Conservation (phyloP, 2,113 vertebrate genomes). For the Hystrix cristata region DNA sequence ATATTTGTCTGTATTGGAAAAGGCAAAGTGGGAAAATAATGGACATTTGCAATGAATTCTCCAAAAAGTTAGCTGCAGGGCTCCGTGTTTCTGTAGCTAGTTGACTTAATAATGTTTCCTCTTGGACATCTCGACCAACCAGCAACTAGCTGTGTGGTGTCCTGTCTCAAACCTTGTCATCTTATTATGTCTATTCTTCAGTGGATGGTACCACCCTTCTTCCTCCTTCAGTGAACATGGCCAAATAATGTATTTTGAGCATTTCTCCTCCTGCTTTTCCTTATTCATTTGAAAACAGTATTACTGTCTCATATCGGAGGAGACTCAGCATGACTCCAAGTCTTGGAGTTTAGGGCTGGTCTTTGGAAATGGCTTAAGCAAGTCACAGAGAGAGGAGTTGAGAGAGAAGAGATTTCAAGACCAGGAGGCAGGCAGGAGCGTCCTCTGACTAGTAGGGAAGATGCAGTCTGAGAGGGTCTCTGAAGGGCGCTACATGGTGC, state of each 20-base stretch:
- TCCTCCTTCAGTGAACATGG: background rate
- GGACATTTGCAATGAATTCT: background rate
- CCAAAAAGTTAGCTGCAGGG: background rate
- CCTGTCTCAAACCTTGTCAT: background rate
- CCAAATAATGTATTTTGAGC: background rate
- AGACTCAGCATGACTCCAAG: background rate
- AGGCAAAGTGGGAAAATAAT: conserved; percentile 18
- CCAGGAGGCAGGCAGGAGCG: background rate
- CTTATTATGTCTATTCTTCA: background rate
- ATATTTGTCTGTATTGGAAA: background rate
- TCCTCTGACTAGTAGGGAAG: background rate
- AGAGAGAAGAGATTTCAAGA: background rate
- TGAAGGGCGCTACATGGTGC: background rate
- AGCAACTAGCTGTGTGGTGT: background rate
- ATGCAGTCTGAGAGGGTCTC: background rate
- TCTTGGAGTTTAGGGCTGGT: background rate
- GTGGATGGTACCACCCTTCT: background rate
- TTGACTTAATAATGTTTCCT: background rate
- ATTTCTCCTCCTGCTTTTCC: background rate
- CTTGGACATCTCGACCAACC: background rate
- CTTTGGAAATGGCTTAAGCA: background rate
- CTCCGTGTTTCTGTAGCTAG: background rate
- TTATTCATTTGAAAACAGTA: background rate
- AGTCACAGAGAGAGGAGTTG: background rate
- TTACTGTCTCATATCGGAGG: background rate